phyloP scores from a whole-genome alignment of 2,113 vertebrate species.

The Corydoras maculifer region DNA sequence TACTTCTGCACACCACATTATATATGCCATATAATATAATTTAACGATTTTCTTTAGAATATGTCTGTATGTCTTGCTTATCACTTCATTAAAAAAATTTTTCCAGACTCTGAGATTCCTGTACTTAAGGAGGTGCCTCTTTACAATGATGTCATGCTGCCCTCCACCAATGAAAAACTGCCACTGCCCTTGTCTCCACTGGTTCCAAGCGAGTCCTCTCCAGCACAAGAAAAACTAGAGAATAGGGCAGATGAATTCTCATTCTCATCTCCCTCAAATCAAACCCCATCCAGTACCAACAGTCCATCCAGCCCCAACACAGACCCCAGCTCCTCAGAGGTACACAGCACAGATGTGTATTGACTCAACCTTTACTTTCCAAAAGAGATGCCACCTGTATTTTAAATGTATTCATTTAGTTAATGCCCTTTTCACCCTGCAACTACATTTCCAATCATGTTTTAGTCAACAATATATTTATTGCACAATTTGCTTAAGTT shows the following conservation, averaged over 20 bases:
- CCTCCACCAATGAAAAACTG: slow-evolving; percentile 81
- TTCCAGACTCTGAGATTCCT: slow-evolving; percentile 78
- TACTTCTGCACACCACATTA: too few relatives aligned
- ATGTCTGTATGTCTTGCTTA: too few relatives aligned
- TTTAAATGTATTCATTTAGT: too few relatives aligned
- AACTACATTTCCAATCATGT: too few relatives aligned
- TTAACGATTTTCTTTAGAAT: too few relatives aligned
- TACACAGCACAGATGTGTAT: neutral
- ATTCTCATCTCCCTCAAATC: slow-evolving; percentile 65
- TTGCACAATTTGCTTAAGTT: too few relatives aligned
- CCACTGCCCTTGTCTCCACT: slow-evolving; percentile 81
- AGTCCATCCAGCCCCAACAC: slow-evolving; percentile 57
- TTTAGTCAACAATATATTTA: too few relatives aligned
- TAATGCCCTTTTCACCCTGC: too few relatives aligned
- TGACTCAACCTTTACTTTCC: neutral
- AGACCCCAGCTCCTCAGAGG: slow-evolving; percentile 32
- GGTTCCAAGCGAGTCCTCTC: slow-evolving; percentile 74
- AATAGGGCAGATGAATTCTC: slow-evolving; percentile 50
- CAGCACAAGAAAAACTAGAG: slow-evolving; percentile 63
- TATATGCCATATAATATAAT: too few relatives aligned
- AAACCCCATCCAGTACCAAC: slow-evolving; percentile 60
- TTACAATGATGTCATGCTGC: slow-evolving; percentile 97
- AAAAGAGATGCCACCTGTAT: too few relatives aligned
- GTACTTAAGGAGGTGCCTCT: slow-evolving; percentile 82
- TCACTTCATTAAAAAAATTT: neutral